Evolutionary conservation across 2,888 invertebrate genomes (phyloP).

Genomic region (Slavum lentiscoides): DNA sequence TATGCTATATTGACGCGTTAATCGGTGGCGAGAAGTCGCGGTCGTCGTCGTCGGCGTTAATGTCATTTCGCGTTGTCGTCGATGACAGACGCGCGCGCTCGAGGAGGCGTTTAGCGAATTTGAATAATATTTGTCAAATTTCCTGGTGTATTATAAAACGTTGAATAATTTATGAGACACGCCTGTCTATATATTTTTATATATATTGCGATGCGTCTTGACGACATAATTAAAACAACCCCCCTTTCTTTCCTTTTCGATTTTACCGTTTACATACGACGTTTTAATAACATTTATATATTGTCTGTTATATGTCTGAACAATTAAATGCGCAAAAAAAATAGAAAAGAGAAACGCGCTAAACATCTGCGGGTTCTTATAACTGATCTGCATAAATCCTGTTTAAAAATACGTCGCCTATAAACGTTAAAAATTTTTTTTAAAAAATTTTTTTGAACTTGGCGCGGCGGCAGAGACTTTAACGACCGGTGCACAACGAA

Average conservation of each 20-base stretch:
- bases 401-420: not conserved
- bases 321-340: too few species aligned
- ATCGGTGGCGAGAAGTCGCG: not conserved
- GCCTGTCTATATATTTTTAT: not conserved
- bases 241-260: not conserved
- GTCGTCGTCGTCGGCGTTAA: slow-evolving; percentile 32
- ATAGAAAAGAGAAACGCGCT: too few species aligned
- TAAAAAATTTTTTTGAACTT: not conserved
- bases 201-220: not conserved
- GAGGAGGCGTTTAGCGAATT: slow-evolving; percentile 29
- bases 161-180: slow-evolving; percentile 37
- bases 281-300: too few species aligned
- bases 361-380: too few species aligned
- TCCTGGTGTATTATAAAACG: slow-evolving; percentile 14
- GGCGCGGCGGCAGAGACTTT: not conserved
- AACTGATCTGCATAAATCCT: not conserved
- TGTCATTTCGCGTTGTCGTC: slow-evolving; percentile 31
- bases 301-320: too few species aligned
- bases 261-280: not conserved
- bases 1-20: not conserved
- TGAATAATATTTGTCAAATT: slow-evolving; percentile 26
- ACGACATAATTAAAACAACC: slow-evolving; percentile 38
- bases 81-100: not conserved
- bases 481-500: not conserved
- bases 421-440: too few species aligned